These are phyloP conservation scores for Patiria miniata DNA, from an alignment of 35 echinoderm and acorn worm species.

Conservation along the genomic window DNA sequence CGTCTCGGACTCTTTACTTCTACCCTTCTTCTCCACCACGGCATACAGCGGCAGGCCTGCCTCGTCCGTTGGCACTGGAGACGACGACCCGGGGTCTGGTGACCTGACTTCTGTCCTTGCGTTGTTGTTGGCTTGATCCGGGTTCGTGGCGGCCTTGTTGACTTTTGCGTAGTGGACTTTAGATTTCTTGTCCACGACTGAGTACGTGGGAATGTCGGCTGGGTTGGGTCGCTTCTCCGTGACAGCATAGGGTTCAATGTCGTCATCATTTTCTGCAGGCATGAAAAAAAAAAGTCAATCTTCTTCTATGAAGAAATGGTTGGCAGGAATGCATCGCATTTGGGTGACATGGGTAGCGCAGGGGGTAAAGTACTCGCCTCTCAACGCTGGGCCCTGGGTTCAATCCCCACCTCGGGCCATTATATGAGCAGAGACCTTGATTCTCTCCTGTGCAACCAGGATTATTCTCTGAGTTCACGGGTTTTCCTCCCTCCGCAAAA, in stretches of 20 bases:
- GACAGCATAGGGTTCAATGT: constrained; percentile 8
- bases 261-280: not conserved
- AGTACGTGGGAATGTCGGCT: not conserved
- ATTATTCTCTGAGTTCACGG: no score
- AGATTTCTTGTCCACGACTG: not conserved
- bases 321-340: no score
- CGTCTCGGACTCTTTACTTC: not conserved
- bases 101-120: not conserved
- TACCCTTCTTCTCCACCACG: constrained; percentile 4
- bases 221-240: not conserved
- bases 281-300: no score
- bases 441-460: no score
- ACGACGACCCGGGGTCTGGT: no score
- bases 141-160: not conserved
- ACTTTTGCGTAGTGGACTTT: not conserved
- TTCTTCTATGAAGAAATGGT: no score
- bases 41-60: not conserved
- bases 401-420: no score
- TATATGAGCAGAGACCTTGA: no score
- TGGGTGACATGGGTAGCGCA: no score
- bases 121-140: constrained; percentile 9
- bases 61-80: not conserved
- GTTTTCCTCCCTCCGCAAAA: no score
- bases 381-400: no score
- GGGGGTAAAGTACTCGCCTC: no score